These are phyloP conservation scores for Acleris sparsana DNA, from an alignment of 2,888 invertebrate genomes.

Conservation along the genomic window DNA sequence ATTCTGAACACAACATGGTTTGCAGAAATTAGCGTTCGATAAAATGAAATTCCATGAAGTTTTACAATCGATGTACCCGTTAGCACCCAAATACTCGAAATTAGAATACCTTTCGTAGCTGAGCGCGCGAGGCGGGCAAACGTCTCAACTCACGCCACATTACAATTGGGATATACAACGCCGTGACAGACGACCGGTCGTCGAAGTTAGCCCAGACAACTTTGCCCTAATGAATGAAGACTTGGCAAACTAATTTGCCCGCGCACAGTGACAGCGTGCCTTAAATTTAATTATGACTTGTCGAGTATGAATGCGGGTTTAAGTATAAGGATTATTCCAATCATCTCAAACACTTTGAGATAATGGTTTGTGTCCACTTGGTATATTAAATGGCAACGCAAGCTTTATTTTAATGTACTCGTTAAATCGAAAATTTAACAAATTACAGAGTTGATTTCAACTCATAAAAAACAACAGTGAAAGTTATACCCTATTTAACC, in stretches of 20 bases:
- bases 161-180: constrained; percentile 49
- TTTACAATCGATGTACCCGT: not conserved
- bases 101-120: constrained; percentile 38
- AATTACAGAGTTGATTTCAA: too few species aligned
- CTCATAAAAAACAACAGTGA: too few species aligned
- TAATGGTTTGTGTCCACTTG: constrained; percentile 1
- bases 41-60: too few species aligned
- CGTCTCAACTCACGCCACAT: constrained; percentile 42
- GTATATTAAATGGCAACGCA: not conserved
- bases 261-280: constrained; percentile 52
- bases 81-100: constrained; percentile 40
- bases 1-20: too few species aligned
- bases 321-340: constrained; percentile 8
- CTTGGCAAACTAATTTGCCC: constrained; percentile 67
- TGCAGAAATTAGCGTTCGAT: too few species aligned
- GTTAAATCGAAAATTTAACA: too few species aligned
- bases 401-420: too few species aligned
- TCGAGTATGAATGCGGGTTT: constrained; percentile 15
- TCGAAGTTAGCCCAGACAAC: constrained; percentile 61
- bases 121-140: constrained; percentile 37
- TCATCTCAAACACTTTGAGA: not conserved
- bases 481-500: too few species aligned
- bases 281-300: constrained; percentile 49
- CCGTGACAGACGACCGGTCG: constrained; percentile 41
- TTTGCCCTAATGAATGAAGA: constrained; percentile 66